phyloP scores from a whole-genome alignment of 2,797 vertebrate genomes.

The Pachyuromys duprasi region DNA sequence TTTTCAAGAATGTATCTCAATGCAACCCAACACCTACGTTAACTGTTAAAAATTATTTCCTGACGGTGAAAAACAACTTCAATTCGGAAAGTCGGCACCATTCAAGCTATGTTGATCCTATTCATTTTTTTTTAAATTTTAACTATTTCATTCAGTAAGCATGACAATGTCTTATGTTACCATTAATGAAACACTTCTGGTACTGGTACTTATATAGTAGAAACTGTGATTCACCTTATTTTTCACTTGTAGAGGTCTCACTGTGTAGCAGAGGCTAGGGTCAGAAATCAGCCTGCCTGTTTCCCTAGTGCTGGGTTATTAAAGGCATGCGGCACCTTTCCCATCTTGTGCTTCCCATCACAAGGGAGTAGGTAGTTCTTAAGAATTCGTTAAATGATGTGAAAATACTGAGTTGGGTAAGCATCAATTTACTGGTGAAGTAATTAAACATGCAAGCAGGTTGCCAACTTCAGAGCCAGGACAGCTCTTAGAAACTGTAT shows the following conservation, averaged over 20 bases:
- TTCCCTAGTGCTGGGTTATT: neutral
- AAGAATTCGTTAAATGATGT: slow-evolving; percentile 19
- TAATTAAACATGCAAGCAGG: neutral
- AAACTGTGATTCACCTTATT: neutral
- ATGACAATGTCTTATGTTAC: neutral
- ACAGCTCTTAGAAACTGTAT: neutral
- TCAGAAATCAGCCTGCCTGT: neutral
- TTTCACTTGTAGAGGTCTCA: neutral
- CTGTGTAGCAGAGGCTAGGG: neutral
- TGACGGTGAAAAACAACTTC: neutral
- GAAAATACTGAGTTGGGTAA: neutral
- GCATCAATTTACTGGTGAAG: neutral
- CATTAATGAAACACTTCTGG: neutral
- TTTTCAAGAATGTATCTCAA: neutral
- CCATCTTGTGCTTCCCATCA: neutral
- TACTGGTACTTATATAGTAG: neutral
- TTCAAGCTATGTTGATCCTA: neutral
- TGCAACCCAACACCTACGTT: neutral
- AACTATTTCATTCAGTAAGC: slow-evolving; percentile 15
- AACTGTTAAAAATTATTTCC: neutral
- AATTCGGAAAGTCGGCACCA: neutral
- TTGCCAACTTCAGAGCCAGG: neutral
- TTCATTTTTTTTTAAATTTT: neutral
- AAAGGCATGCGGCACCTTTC: neutral
- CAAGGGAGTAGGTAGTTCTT: neutral